Evolutionary conservation across 2,888 invertebrate species (phyloP).

Genomic region (Chloroclystis v-ata): DNA sequence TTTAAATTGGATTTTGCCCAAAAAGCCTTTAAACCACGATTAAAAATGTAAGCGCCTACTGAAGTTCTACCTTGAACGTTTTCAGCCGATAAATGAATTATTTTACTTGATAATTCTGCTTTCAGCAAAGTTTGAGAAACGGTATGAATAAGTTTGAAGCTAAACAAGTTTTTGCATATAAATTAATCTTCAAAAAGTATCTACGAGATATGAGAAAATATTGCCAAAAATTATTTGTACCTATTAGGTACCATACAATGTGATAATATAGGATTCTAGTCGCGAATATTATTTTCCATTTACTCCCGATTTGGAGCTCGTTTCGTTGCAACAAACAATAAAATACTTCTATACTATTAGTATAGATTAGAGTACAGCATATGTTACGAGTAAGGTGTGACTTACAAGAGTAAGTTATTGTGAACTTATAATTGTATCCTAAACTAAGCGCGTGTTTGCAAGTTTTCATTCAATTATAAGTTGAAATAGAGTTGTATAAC

Average conservation of each 20-base stretch:
- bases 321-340: too few species aligned
- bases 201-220: too few species aligned
- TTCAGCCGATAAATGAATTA: constrained; percentile 15
- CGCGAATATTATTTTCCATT: too few species aligned
- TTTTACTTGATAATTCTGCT: constrained; percentile 6
- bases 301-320: too few species aligned
- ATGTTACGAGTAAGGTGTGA: background rate
- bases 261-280: too few species aligned
- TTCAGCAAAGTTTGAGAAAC: background rate
- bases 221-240: too few species aligned
- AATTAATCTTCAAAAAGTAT: too few species aligned
- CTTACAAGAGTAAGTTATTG: background rate
- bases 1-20: constrained; percentile 13
- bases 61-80: constrained; percentile 13
- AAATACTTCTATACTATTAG: too few species aligned
- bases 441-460: background rate
- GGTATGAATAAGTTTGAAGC: background rate
- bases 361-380: background rate
- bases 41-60: constrained; percentile 12
- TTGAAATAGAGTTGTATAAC: constrained; percentile 1
- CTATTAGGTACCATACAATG: too few species aligned
- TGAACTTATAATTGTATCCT: background rate
- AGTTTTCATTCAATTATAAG: constrained; percentile 3
- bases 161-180: background rate
- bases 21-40: constrained; percentile 5